Base-by-base conservation (phyloP, 2,888 invertebrate genomes). In the Pollenia labialis region DNA sequence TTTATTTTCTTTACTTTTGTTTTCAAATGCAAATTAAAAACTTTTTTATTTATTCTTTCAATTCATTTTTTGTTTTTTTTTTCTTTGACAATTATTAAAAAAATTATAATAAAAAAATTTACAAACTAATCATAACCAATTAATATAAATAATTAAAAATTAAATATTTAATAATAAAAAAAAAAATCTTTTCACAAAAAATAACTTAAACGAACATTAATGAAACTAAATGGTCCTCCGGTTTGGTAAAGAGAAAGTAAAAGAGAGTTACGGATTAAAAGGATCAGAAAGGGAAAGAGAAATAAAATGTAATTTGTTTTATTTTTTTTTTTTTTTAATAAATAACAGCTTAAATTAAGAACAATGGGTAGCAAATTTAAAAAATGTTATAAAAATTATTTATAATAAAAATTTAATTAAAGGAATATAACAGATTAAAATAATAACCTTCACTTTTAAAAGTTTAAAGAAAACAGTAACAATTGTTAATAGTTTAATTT, bases 91-190 rank as follows among this genome's bases (percentile, higher is more conserved):
- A 62, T 89, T 89, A 87, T 89, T 88, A 88, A 89, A 90, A 90
- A 83, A 60, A 84, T 32, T 32, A 81, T 44, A 42, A 40, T 88
- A 81, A 87, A 90, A 90, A 62, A 62, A 71, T 89, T 90, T 91
- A 91, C 88, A 88, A 90, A 90, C 90, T 92, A 92, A 92, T 91
- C 91, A 91, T 92, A 92, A 92, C 91, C 91, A 92, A 91, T 90
- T 86, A 87, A 91, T 90, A 92, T 92, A 92, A 92, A 91, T 92
- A 91, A 92, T 89, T 92, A 90, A 91, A 89, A 81, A 74, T 83
- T 75, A 83, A 80, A 82, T 84, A 81, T 79, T 76, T 52, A 77
- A 74, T 68, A 81, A 75, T 80, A 50, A 66, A 50, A 81, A 75
- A 76, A 50, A 66, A 50, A 75, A 75, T 52, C 72, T 40, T 54